phyloP scores from a whole-genome alignment of 2,797 vertebrate species.

The Takifugu ocellatus region DNA sequence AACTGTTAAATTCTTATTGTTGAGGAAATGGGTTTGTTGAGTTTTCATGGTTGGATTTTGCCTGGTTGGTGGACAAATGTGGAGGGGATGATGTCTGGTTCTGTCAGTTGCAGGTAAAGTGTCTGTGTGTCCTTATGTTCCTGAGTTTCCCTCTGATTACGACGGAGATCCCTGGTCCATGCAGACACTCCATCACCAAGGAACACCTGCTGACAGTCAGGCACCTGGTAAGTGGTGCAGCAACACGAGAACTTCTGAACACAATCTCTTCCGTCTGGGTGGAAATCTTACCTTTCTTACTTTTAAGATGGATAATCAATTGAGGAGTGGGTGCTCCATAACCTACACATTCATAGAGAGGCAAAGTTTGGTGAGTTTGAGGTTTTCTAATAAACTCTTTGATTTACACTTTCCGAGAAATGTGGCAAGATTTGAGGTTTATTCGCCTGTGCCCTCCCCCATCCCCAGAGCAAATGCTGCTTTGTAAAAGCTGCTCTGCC shows the following conservation, averaged over 20 bases:
- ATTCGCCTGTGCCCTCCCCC: slow-evolving; percentile 14
- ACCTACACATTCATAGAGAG: slow-evolving; percentile 77
- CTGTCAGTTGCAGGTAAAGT: slow-evolving; percentile 75
- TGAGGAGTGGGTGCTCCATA: slow-evolving; percentile 75
- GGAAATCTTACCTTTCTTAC: slow-evolving; percentile 29
- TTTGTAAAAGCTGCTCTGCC: slow-evolving; percentile 81
- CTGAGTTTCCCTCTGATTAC: slow-evolving; percentile 76
- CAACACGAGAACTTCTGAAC: not conserved
- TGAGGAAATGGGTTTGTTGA: no score
- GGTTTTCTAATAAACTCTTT: slow-evolving; percentile 2
- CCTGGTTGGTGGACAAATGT: not conserved
- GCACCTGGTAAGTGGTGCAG: slow-evolving; percentile 66
- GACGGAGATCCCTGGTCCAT: slow-evolving; percentile 77
- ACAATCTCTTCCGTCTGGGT: not conserved
- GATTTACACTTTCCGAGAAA: slow-evolving; percentile 9
- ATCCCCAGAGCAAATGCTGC: slow-evolving; percentile 74
- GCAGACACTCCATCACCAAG: slow-evolving; percentile 78
- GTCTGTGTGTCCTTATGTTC: slow-evolving; percentile 77
- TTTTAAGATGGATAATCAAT: slow-evolving; percentile 77
- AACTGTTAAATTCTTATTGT: no score
- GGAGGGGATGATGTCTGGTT: slow-evolving; percentile 9
- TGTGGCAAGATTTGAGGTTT: not conserved
- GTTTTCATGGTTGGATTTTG: not conserved
- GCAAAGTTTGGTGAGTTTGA: slow-evolving; percentile 70
- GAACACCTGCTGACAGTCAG: slow-evolving; percentile 76